Evolutionary conservation across 2,113 vertebrate genomes (phyloP), one percentile per base, ranked within the genome.

Genomic region (Crotophaga sulcirostris): DNA sequence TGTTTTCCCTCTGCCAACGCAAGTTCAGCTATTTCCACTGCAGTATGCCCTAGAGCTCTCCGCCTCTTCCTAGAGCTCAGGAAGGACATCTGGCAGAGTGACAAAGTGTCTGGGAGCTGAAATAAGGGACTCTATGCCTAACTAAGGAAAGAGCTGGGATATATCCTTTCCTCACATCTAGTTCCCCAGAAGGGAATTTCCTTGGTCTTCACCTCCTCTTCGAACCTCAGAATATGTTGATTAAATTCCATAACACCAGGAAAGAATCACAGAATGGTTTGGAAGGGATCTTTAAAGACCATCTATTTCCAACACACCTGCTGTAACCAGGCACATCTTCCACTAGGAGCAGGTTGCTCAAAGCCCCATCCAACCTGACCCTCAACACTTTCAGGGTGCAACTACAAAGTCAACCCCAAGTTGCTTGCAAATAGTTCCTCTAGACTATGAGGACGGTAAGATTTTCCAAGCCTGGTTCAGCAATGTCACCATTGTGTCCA

Each of bases 401-500:
- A 92, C 21, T 29, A 60, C 84, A 68, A 63, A 45, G 34, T 17
- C 62, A 87, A 51, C 6, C 3, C 33, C 44, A 47, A 72, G 45
- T 62, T 76, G 49, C 64, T 84, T 84, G 36, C 67, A 90, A 59
- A 84, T 76, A 56, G 60, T n/a, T 64, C 84, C 51, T 88, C 51
- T 38, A 70, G 29, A 58, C 40, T 34, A 7, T 58, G 49, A 80
- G 87, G 94, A 93, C 7, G 47, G 92, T 82, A 63, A 56, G 29
- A 91, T 97, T 96, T 97, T 95, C 72, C 62, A 5, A 76, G 34
- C 12, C 55, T 3, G 1, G 34, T 38, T 96, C 80, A 95, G 63
- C 73, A 97, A 93, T 93, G 82, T 74, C 45, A 10, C 55, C 92
- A 77, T 63, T 98, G 92, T 97, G 93, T 76, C 72, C 4, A 4